phyloP scores from a whole-genome alignment of 2,113 vertebrate genomes.

The Brevimyrus niger region DNA sequence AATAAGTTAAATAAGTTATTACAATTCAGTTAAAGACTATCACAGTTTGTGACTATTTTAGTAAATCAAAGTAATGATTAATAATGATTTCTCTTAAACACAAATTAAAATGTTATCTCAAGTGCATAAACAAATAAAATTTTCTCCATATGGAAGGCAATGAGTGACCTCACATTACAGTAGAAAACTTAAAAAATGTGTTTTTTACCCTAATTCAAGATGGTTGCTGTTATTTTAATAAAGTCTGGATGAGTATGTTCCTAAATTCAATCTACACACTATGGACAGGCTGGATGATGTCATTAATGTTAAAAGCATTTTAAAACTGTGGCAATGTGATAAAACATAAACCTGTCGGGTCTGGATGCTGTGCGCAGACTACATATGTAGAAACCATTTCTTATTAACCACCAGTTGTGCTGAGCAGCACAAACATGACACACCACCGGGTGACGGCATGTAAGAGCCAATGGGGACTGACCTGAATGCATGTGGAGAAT shows the following conservation, averaged over 20 bases:
- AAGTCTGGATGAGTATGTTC: neutral
- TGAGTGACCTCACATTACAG: neutral
- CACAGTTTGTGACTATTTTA: neutral
- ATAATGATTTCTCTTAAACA: neutral
- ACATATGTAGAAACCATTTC: neutral
- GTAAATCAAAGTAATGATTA: neutral
- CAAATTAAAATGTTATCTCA: neutral
- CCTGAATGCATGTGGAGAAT: neutral
- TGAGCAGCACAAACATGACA: neutral
- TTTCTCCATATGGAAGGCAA: neutral
- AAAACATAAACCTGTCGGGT: neutral
- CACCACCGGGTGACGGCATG: neutral
- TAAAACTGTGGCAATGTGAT: neutral
- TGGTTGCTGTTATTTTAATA: neutral
- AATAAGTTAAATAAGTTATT: neutral
- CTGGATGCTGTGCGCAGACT: neutral
- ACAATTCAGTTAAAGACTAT: neutral
- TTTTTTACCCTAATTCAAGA: neutral
- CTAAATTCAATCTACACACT: neutral
- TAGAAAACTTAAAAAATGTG: neutral
- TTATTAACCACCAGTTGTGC: neutral
- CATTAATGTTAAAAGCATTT: neutral
- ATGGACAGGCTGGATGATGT: neutral
- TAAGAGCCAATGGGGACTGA: neutral
- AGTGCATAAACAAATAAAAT: neutral